Base-by-base conservation (phyloP, 2,888 invertebrate species). In the Oscheius onirici region DNA sequence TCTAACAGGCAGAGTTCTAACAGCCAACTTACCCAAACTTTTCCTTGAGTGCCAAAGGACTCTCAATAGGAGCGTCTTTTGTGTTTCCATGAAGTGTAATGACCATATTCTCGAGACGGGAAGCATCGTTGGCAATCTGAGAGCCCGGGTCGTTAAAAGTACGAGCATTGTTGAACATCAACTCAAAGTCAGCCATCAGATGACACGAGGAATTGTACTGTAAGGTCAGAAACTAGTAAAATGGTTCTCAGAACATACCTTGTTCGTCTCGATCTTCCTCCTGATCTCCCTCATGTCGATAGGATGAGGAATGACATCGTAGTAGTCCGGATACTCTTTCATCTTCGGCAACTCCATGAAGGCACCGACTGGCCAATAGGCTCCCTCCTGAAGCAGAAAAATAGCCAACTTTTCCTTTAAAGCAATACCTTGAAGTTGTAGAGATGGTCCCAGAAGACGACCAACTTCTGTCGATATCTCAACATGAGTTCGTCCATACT, bases 141-240 rank as follows among this genome's bases (percentile, higher is more conserved):
- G 97, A 97, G 11, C 94, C 93, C 88, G 96, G 94, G 89, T 97
- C 97, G 88, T 99, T 99, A 89, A 95, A 99, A 81, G 94, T 93
- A 0, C 95, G 93, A 86, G 97, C 97, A 89, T 99, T 99, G 71
- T 92, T 92, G 89, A 99, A 97, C 96, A 99, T 96, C n/a, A 95
- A 90, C 79, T 76, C 67, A 44, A 86, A 70, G 65, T 87, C 87
- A 10, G 71, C 73, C 41, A 82, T 63, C 74, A 86, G 72, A 10
- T 83, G 79, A 17, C 69, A 73, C 26, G 82, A 83, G 13, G 73
- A 72, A 1, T 73, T 72, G 71, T 87, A 87, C 82, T 85, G 73
- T 61, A 83, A 79, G 1, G 24, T 24, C 1, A 74, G 6, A 58
- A 10, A 46, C n/a, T 46, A 17, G 13, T n/a, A n/a, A n/a, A n/a